Evolutionary conservation across 2,888 invertebrate genomes (phyloP).

Genomic region (Ichneumon xanthorius): DNA sequence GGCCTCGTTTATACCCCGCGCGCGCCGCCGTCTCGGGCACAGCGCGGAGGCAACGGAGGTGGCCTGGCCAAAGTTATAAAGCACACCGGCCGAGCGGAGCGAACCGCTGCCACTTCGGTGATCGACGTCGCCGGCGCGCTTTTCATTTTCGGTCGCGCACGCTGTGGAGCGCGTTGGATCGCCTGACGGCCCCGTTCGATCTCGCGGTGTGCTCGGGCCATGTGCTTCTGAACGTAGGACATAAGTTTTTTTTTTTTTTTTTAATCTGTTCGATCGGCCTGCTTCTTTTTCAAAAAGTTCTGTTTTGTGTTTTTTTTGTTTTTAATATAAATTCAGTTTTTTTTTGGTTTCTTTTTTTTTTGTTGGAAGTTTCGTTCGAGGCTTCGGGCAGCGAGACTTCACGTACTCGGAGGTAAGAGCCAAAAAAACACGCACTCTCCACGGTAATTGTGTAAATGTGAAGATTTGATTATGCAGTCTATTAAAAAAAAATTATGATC

Average conservation of each 20-base stretch:
- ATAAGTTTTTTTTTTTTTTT: conserved; percentile 13
- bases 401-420: conserved; percentile 54
- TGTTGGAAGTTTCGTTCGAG: neutral
- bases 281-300: conserved; percentile 25
- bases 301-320: conserved; percentile 1
- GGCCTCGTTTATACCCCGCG: conserved; percentile 78
- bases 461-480: neutral
- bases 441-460: neutral
- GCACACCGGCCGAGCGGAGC: conserved; percentile 77
- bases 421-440: neutral
- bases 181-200: conserved; percentile 63
- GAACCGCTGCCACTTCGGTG: conserved; percentile 81
- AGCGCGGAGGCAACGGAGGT: conserved; percentile 45
- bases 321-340: neutral
- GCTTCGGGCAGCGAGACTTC: conserved; percentile 17
- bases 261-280: neutral
- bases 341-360: neutral
- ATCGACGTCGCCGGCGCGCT: conserved; percentile 78
- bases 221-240: conserved; percentile 72
- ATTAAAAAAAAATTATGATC: no score
- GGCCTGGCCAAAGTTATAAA: conserved; percentile 82
- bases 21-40: conserved; percentile 49
- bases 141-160: conserved; percentile 57
- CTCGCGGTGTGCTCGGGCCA: conserved; percentile 68
- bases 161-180: conserved; percentile 26